Percentiles rank a stretch among this genome's conserved stretches.
phyloP scores from a whole-genome alignment of 2,113 vertebrate genomes.

The Elaphurus davidianus region DNA sequence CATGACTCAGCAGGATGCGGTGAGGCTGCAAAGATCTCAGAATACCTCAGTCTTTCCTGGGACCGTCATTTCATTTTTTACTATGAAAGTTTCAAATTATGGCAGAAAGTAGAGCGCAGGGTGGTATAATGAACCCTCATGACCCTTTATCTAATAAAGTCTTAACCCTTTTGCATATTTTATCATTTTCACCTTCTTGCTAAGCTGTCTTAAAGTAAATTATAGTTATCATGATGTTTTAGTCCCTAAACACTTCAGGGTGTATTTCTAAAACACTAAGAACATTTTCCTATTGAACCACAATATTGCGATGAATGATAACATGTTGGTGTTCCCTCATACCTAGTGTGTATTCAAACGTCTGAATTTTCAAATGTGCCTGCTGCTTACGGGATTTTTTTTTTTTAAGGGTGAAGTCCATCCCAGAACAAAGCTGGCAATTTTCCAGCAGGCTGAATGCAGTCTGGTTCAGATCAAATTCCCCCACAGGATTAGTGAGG shows the following conservation, averaged over 20 bases:
- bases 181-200: neutral
- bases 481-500: rapidly evolving
- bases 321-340: neutral
- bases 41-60: neutral
- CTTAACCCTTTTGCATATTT: neutral
- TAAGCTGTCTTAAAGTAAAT: neutral
- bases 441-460: neutral
- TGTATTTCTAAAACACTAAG: neutral
- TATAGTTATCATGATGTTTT: neutral
- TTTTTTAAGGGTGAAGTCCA: too few relatives aligned
- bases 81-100: neutral
- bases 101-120: neutral
- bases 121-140: neutral
- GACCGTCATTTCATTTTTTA: neutral
- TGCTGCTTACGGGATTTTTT: neutral
- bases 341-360: rapidly evolving
- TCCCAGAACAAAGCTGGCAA: neutral
- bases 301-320: neutral
- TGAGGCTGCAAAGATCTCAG: too few relatives aligned
- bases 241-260: neutral
- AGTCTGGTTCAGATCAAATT: neutral
- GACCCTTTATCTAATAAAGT: neutral
- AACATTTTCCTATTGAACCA: neutral
- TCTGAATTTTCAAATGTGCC: neutral
- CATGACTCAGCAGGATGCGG: rapidly evolving